Base-by-base conservation (phyloP, 2,797 vertebrate genomes). In the Enteromius fasciolatus region DNA sequence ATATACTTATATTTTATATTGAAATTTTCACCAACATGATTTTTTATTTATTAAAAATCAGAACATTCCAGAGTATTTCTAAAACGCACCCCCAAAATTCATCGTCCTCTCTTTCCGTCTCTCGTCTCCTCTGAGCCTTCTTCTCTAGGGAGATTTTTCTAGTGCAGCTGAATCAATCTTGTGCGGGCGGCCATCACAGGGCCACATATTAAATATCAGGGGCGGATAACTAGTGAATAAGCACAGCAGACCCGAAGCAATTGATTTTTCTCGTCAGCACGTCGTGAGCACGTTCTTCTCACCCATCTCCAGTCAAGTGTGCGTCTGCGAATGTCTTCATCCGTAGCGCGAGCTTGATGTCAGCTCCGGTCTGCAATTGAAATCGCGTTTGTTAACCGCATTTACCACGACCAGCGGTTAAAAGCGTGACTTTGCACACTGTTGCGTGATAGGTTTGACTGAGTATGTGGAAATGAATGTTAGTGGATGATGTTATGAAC, bases 161-260 rank as follows among this genome's bases (percentile, higher is more conserved):
- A 75, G 83, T 91, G 87, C 88, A 89, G 91, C 89, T 89, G 75
- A 91, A 93, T 93, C 90, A 91, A 90, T 93, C 79, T 63, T 77
- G 81, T 10, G 73, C 82, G 78, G 72, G 75, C 54, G 75, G 86
- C 83, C 85, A 84, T 87, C 84, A 70, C 82, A 31, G 59, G 64
- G 74, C 70, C 83, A 67, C 89, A 89, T 94, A 92, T 93, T 90
- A 94, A 92, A 93, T 92, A 92, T 93, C 91, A 90, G 87, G 86
- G 76, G 69, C 64, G 61, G 87, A 86, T 87, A 90, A 91, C 87
- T 85, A 86, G 90, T 80, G 90, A 90, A 92, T 86, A 91, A 90
- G 88, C 89, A 86, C 86, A 89, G 88, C 86, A 85, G 87, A 90
- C 89, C 84, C 82, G 80, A 81, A 84, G 67, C 86, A 91, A 94